Conservation (phyloP, 2,797 vertebrate genomes). For the Sternotherus odoratus region DNA sequence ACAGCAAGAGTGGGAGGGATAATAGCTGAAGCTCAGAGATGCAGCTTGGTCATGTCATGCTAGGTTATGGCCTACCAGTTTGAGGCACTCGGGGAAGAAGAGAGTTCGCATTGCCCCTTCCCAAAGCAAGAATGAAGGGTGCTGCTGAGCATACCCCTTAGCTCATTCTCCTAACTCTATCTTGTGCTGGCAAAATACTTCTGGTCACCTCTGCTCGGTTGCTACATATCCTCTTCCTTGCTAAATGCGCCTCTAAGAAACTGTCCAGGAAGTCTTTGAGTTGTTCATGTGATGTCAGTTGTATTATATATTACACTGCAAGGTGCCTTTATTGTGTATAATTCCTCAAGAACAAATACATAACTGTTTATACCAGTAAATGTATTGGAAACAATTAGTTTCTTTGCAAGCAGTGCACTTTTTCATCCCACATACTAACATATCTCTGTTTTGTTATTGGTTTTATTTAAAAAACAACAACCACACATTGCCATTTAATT, state of each 20-base stretch:
- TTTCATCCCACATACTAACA: background rate
- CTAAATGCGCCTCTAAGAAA: background rate
- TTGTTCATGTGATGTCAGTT: background rate
- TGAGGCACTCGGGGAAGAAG: background rate
- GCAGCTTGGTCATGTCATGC: background rate
- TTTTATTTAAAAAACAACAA: conserved; percentile 41
- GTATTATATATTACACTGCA: background rate
- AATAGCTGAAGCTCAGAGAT: fast-evolving
- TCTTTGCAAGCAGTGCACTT: conserved; percentile 5
- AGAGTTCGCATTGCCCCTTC: background rate
- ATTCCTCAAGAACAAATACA: background rate
- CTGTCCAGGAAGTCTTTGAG: background rate
- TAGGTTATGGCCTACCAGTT: background rate
- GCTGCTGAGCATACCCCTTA: background rate
- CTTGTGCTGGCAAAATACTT: background rate
- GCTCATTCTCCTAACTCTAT: background rate
- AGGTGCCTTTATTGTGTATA: background rate
- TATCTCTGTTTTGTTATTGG: background rate
- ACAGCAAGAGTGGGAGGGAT: background rate
- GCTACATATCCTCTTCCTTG: background rate
- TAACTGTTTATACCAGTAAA: background rate
- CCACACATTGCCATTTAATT: background rate
- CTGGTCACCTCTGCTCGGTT: background rate
- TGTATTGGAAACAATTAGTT: conserved; percentile 15
- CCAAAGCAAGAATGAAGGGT: background rate